Conservation (phyloP, 2,888 invertebrate species). For the Cephus pygmeus region DNA sequence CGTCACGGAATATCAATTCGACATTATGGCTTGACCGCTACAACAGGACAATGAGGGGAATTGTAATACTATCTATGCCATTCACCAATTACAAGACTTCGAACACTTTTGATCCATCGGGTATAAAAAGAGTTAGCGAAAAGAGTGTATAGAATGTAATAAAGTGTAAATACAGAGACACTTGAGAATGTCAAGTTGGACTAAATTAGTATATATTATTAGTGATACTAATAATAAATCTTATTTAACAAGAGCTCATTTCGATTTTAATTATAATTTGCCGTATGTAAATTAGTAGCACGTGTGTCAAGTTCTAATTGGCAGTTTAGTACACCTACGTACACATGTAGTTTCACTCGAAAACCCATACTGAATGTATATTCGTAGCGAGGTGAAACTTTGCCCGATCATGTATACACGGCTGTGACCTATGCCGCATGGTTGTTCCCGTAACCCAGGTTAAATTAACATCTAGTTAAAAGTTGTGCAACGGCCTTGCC, state of each 20-base stretch:
- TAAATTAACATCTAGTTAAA: slow-evolving; percentile 7
- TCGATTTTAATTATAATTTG: not conserved
- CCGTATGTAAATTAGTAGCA: not conserved
- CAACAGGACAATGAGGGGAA: not conserved
- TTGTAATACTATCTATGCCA: not conserved
- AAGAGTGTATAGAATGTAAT: not conserved
- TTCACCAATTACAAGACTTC: not conserved
- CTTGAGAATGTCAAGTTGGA: not conserved
- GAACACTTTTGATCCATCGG: not conserved
- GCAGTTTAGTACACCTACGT: not conserved
- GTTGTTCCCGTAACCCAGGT: slow-evolving; percentile 1
- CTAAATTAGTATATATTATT: not conserved
- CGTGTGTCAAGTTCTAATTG: not conserved
- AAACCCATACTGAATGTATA: not conserved
- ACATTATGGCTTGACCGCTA: not conserved
- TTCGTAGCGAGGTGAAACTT: not conserved
- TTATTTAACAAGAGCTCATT: not conserved
- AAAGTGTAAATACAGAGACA: not conserved
- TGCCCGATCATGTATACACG: not conserved
- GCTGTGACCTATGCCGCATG: not conserved
- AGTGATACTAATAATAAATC: not conserved
- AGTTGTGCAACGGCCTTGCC: slow-evolving; percentile 9
- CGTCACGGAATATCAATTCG: not conserved
- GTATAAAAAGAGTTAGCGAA: not conserved
- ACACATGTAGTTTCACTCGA: not conserved